These are phyloP conservation scores for Limnephilus auricula DNA, from an alignment of 2,888 invertebrate species.

Conservation along the genomic window DNA sequence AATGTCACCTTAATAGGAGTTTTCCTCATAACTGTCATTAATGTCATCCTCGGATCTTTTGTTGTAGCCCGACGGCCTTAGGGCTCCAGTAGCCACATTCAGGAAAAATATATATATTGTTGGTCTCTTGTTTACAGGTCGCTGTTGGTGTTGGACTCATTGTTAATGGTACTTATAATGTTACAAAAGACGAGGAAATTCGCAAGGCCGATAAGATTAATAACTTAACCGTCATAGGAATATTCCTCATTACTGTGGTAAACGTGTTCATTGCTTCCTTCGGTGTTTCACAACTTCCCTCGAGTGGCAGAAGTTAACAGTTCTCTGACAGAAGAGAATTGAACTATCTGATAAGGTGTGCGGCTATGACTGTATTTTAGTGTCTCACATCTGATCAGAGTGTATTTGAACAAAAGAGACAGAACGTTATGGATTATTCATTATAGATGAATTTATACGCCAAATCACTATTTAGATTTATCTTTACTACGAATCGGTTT, in stretches of 20 bases:
- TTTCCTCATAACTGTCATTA: constrained; percentile 82
- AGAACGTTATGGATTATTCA: not conserved
- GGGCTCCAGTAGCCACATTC: not conserved
- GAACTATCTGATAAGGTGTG: not conserved
- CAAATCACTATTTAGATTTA: too few relatives aligned
- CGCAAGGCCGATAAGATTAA: constrained; percentile 89
- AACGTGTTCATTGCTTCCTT: constrained; percentile 95
- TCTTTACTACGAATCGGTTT: too few relatives aligned
- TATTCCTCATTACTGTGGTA: constrained; percentile 91
- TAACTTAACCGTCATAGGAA: constrained; percentile 89
- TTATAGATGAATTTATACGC: too few relatives aligned
- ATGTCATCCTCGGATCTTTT: constrained; percentile 83
- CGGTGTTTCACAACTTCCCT: constrained; percentile 79
- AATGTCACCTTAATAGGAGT: constrained; percentile 81
- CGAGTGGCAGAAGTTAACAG: not conserved
- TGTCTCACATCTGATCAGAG: not conserved
- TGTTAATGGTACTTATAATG: constrained; percentile 89
- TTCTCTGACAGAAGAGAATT: not conserved
- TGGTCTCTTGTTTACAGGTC: constrained; percentile 76
- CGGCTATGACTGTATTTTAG: not conserved
- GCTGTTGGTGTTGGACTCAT: constrained; percentile 91
- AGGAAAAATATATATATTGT: constrained; percentile 26
- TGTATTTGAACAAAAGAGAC: not conserved
- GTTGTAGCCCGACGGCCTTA: constrained; percentile 71
- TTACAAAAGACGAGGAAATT: constrained; percentile 85